phyloP scores from a whole-genome alignment of 2,888 invertebrate genomes.

The Lissocephala sabroskyi region DNA sequence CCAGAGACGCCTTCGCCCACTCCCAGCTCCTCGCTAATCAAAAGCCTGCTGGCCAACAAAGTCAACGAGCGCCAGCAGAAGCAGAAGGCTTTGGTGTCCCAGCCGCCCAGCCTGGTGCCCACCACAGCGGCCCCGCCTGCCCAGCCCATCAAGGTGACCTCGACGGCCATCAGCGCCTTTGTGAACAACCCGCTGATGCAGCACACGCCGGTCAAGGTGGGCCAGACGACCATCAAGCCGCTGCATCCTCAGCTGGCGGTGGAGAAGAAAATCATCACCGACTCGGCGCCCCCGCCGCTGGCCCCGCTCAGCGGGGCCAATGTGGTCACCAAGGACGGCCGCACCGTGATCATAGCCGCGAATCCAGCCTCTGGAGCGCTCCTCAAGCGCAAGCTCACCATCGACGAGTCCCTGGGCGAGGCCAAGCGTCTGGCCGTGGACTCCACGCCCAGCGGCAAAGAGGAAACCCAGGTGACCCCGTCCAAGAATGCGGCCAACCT shows the following conservation, averaged over 20 bases:
- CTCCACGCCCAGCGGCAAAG: slow-evolving; percentile 44
- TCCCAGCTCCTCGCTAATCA: slow-evolving; percentile 85
- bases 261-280: slow-evolving; percentile 63
- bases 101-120: slow-evolving; percentile 67
- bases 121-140: slow-evolving; percentile 58
- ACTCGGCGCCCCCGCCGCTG: slow-evolving; percentile 68
- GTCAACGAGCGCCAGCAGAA: slow-evolving; percentile 82
- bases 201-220: slow-evolving; percentile 69
- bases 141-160: slow-evolving; percentile 64
- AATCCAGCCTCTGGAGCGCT: slow-evolving; percentile 76
- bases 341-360: slow-evolving; percentile 62
- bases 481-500: slow-evolving; percentile 89
- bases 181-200: slow-evolving; percentile 71
- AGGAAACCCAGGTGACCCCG: slow-evolving; percentile 63
- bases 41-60: slow-evolving; percentile 95
- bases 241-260: slow-evolving; percentile 56
- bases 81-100: slow-evolving; percentile 75
- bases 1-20: slow-evolving; percentile 15
- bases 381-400: slow-evolving; percentile 41
- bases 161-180: slow-evolving; percentile 68
- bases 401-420: slow-evolving; percentile 48
- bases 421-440: slow-evolving; percentile 74
- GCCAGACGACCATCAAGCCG: slow-evolving; percentile 71
- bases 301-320: slow-evolving; percentile 69
- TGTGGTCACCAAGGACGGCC: slow-evolving; percentile 73